These are phyloP conservation scores for Platichthys stellatus DNA, from an alignment of 2,113 vertebrate genomes.

Conservation along the genomic window DNA sequence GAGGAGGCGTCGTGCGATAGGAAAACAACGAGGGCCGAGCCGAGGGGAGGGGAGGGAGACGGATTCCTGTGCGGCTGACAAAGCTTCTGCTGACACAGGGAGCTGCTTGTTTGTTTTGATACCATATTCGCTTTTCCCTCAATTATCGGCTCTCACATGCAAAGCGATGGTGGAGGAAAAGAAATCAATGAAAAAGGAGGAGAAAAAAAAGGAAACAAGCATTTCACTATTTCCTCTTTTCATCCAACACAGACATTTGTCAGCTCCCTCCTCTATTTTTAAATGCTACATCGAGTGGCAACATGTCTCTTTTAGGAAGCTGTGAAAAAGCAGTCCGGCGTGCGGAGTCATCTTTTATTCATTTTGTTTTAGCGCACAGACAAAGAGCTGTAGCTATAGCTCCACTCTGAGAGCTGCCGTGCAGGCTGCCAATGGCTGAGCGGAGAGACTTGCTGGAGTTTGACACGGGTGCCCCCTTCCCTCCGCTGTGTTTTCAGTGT, in stretches of 20 bases:
- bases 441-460: constrained; percentile 52
- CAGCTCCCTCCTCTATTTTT: constrained; percentile 29
- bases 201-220: constrained; percentile 2
- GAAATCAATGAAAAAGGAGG: not conserved
- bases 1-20: constrained; percentile 37
- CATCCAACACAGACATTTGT: not conserved
- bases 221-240: constrained; percentile 37
- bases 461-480: constrained; percentile 57
- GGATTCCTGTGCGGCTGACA: constrained; percentile 62
- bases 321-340: constrained; percentile 53
- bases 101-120: constrained; percentile 53
- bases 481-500: constrained; percentile 60
- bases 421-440: constrained; percentile 22
- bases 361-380: constrained; percentile 41
- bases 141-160: constrained; percentile 56
- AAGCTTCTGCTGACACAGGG: constrained; percentile 14
- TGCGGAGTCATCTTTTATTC: constrained; percentile 50
- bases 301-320: constrained; percentile 36
- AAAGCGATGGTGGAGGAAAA: not conserved
- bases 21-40: constrained; percentile 71
- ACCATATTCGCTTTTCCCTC: constrained; percentile 40
- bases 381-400: constrained; percentile 36
- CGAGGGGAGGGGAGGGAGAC: constrained; percentile 55
- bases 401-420: constrained; percentile 45
- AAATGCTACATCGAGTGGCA: constrained; percentile 21